Conservation (phyloP, 1,140 invertebrate species). For the Ridgeia piscesae region DNA sequence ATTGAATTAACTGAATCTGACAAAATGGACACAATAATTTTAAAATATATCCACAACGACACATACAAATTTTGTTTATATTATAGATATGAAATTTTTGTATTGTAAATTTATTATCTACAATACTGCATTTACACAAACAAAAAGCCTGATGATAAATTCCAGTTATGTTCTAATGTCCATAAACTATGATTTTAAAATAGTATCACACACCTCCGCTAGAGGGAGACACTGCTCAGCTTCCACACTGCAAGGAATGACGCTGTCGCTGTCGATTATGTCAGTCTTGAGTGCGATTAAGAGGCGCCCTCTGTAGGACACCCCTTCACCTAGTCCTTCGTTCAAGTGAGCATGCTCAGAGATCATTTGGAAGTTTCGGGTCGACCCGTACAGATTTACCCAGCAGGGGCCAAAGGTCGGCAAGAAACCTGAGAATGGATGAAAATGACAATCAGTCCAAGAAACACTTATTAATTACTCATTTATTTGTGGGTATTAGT, state of each 20-base stretch:
- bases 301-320: slow-evolving; percentile 74
- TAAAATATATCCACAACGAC: too few relatives aligned
- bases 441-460: background rate
- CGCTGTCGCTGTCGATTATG: slow-evolving; percentile 48
- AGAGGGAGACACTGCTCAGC: slow-evolving; percentile 47
- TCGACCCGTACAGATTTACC: slow-evolving; percentile 80
- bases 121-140: too few relatives aligned
- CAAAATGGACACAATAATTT: too few relatives aligned
- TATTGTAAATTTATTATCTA: too few relatives aligned
- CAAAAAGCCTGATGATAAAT: too few relatives aligned
- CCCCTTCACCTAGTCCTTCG: slow-evolving; percentile 78
- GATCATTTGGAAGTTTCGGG: slow-evolving; percentile 63
- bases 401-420: slow-evolving; percentile 83
- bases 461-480: too few relatives aligned
- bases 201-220: slow-evolving; percentile 40
- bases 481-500: too few relatives aligned
- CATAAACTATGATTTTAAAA: background rate
- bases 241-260: slow-evolving; percentile 45
- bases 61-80: too few relatives aligned
- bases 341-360: slow-evolving; percentile 77
- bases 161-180: too few relatives aligned
- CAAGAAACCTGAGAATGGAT: slow-evolving; percentile 68
- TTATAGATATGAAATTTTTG: too few relatives aligned
- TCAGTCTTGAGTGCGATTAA: slow-evolving; percentile 48
- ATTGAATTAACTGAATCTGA: too few relatives aligned